phyloP scores from a whole-genome alignment of 2,888 invertebrate genomes.

The Achlya flavicornis region DNA sequence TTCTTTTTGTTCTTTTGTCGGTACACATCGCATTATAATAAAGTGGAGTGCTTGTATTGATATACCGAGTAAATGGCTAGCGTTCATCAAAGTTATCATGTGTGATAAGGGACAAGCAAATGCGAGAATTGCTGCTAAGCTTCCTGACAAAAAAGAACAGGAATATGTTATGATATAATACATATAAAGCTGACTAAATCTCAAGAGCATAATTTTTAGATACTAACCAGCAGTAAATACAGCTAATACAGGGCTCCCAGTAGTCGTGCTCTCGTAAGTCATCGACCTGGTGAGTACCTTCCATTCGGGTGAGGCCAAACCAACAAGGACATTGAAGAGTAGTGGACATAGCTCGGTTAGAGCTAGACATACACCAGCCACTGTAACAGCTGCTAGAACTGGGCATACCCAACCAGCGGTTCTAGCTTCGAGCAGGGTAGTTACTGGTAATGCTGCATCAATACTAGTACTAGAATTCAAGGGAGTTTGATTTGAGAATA shows the following conservation, averaged over 20 bases:
- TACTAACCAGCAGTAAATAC: slow-evolving; percentile 84
- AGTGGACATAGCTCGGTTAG: slow-evolving; percentile 85
- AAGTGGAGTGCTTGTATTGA: slow-evolving; percentile 77
- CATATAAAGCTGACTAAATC: background rate
- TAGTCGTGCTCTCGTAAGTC: slow-evolving; percentile 84
- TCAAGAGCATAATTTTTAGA: background rate
- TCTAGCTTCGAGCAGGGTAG: slow-evolving; percentile 83
- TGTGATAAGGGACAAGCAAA: slow-evolving; percentile 86
- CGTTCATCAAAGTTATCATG: slow-evolving; percentile 84
- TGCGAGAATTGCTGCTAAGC: slow-evolving; percentile 85
- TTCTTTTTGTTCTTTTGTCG: slow-evolving; percentile 80
- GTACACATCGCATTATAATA: slow-evolving; percentile 81
- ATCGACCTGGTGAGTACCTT: slow-evolving; percentile 84
- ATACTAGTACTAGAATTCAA: slow-evolving; percentile 73
- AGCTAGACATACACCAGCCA: slow-evolving; percentile 84
- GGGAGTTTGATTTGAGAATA: slow-evolving; percentile 14
- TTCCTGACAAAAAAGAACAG: slow-evolving; percentile 71
- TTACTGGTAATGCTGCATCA: slow-evolving; percentile 84
- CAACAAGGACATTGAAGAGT: slow-evolving; percentile 81
- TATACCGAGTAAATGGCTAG: slow-evolving; percentile 80
- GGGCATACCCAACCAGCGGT: slow-evolving; percentile 85
- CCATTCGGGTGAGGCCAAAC: slow-evolving; percentile 85
- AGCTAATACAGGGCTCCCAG: slow-evolving; percentile 86
- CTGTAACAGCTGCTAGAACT: slow-evolving; percentile 83
- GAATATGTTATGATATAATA: slow-evolving; percentile 20